Base-by-base conservation (phyloP, 1,140 invertebrate genomes). In the Carposina sasakii region DNA sequence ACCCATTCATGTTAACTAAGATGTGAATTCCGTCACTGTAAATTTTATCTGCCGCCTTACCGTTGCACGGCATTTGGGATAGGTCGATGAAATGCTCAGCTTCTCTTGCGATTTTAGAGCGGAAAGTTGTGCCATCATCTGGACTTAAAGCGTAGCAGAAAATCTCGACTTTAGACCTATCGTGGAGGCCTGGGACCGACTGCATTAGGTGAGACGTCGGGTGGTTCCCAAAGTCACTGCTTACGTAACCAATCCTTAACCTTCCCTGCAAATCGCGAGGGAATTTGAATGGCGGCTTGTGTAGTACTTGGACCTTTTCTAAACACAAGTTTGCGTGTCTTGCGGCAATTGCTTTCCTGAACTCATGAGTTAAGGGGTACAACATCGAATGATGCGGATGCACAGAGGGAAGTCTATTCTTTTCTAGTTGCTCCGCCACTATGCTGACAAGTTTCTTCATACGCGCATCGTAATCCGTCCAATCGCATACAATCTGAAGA, bases 381-480 rank as follows among this genome's bases (percentile, higher is more conserved):
- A 99, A 87, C 98, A 99, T 99, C 15, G 97, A 98, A 85, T 99
- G 98, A 87, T 99, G 98, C 0, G 98, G 98, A 88, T 99, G 98
- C 2, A 99, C 97, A 1, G 97, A 99, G 0, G 98, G 98, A 17
- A 99, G 83, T 40, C 97, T 89, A 73, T 98, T 99, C 76, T 98
- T 98, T 22, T 98, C 95, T 16, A 99, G 81, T 76, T 99, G 98
- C 71, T 99, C 98, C 12, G 96, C 96, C 1, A 99, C 98, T 62
- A 99, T 99, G 54, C 90, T 91, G 1, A 99, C 97, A 30, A 99
- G 81, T 69, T 97, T 97, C 74, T 98, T 98, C 97, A 99, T 99
- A 37, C 98, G 88, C 0, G 91, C 86, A 52, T 98, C 96, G 76
- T 99, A 99, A 74, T 99, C 97, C 0, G 93, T 96, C 98, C 98